Percentiles rank a stretch among this genome's conserved stretches.
Conservation (phyloP, 2,888 invertebrate genomes). For the Cantharis nigra region DNA sequence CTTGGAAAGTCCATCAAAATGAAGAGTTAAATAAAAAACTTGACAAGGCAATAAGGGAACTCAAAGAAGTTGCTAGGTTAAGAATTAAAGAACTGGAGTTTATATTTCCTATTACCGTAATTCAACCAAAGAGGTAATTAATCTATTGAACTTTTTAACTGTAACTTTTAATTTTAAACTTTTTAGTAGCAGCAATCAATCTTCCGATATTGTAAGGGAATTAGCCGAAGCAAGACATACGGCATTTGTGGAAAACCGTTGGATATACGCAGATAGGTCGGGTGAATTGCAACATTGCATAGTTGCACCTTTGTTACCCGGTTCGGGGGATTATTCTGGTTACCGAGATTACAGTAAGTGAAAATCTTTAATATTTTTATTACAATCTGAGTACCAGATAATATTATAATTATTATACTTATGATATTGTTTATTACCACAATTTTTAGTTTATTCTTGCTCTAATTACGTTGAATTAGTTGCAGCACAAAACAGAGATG, state of each 20-base stretch:
- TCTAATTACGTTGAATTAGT: background rate
- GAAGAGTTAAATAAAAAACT: slow-evolving; percentile 58
- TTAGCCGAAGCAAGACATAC: slow-evolving; percentile 76
- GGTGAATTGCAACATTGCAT: slow-evolving; percentile 75
- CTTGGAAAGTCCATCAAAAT: slow-evolving; percentile 59
- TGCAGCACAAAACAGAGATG: slow-evolving; percentile 62
- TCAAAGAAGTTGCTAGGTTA: background rate
- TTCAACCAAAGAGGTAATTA: slow-evolving; percentile 59
- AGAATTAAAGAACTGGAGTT: slow-evolving; percentile 55
- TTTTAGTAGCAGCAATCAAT: slow-evolving; percentile 42
- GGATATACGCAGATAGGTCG: slow-evolving; percentile 75
- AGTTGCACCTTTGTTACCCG: slow-evolving; percentile 82
- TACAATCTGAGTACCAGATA: too few species aligned
- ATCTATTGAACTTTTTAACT: background rate
- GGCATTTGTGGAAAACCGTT: slow-evolving; percentile 77
- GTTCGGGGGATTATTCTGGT: slow-evolving; percentile 81
- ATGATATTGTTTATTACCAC: too few species aligned
- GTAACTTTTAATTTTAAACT: background rate
- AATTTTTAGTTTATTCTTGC: too few species aligned
- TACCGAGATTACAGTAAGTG: slow-evolving; percentile 76
- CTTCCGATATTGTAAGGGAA: slow-evolving; percentile 48
- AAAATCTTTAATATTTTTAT: background rate
- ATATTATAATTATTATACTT: too few species aligned
- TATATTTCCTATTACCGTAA: slow-evolving; percentile 69
- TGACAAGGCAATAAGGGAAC: too few species aligned